These are phyloP conservation scores for Cheirogaleus major DNA, from an alignment of 2,797 vertebrate species.

Conservation along the genomic window DNA sequence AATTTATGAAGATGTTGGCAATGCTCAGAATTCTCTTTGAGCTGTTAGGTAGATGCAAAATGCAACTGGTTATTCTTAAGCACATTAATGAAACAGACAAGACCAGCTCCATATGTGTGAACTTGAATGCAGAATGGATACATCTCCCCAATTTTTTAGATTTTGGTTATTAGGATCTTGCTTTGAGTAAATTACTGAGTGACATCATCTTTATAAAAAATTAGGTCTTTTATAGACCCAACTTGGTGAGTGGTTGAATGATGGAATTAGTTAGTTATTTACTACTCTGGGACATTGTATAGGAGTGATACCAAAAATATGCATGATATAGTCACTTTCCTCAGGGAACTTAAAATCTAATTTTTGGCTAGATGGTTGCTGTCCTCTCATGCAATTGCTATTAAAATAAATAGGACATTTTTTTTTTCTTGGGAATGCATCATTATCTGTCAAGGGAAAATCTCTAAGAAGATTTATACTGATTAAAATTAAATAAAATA, in stretches of 20 bases:
- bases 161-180: not conserved
- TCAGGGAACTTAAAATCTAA: not conserved
- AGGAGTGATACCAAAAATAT: not conserved
- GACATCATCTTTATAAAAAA: not conserved
- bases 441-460: not conserved
- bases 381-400: not conserved
- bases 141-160: not conserved
- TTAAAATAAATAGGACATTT: constrained; percentile 22
- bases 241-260: not conserved
- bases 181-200: not conserved
- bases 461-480: not conserved
- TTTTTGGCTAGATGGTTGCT: not conserved
- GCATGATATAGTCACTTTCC: not conserved
- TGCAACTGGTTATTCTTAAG: not conserved
- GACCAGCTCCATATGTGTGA: not conserved
- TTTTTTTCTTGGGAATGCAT: not conserved
- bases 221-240: not conserved
- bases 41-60: constrained; percentile 26
- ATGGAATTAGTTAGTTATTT: not conserved
- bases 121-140: constrained; percentile 49
- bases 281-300: not conserved
- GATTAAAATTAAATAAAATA: constrained; percentile 47
- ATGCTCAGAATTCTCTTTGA: constrained; percentile 49
- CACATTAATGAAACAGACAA: constrained; percentile 56
- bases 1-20: not conserved